These are phyloP conservation scores for Hylaeus volcanicus DNA, from an alignment of 1,140 invertebrate species.

Conservation along the genomic window DNA sequence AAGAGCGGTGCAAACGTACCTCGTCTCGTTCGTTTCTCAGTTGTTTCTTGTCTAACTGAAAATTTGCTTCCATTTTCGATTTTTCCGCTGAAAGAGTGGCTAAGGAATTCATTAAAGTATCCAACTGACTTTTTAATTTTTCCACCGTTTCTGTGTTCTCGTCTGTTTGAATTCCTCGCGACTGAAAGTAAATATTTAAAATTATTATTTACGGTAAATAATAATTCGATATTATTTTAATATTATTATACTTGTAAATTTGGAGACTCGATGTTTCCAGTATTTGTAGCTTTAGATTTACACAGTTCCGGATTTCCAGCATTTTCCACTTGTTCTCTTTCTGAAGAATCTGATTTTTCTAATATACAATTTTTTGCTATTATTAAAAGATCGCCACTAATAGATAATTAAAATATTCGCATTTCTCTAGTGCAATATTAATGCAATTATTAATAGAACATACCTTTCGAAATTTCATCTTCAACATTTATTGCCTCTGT, in stretches of 20 bases:
- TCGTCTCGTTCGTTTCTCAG: conserved; percentile 85
- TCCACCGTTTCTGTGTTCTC: conserved; percentile 72
- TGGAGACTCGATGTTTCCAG: neutral
- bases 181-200: conserved; percentile 37
- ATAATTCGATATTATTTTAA: neutral
- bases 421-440: neutral
- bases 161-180: conserved; percentile 52
- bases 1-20: conserved; percentile 62
- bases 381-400: neutral
- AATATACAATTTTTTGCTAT: conserved; percentile 11
- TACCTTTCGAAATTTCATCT: conserved; percentile 8
- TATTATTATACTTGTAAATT: conserved; percentile 3
- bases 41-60: conserved; percentile 89
- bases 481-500: neutral
- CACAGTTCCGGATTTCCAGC: neutral
- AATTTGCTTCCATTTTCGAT: conserved; percentile 90
- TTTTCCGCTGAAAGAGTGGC: conserved; percentile 91
- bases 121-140: conserved; percentile 82
- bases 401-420: neutral
- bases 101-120: conserved; percentile 87
- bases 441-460: conserved; percentile 1
- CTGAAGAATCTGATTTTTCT: neutral
- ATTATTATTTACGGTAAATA: neutral
- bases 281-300: neutral
- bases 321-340: neutral